Evolutionary conservation across 2,113 vertebrate genomes (phyloP).

Genomic region (Psammodynastes pulverulentus): DNA sequence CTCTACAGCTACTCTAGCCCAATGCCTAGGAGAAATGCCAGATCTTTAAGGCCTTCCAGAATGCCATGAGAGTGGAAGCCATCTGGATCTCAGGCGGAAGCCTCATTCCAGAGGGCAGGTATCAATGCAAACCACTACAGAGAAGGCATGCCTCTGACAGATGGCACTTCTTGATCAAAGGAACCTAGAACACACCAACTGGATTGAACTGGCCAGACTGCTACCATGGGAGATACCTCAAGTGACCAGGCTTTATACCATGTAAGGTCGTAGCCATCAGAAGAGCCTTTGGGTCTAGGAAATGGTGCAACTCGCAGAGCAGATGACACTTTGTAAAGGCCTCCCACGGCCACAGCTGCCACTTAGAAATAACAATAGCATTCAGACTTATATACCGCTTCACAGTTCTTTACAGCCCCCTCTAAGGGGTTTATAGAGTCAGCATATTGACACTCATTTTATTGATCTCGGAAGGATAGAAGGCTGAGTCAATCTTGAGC

Average conservation of each 20-base stretch:
- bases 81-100: not conserved
- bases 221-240: not conserved
- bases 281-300: not conserved
- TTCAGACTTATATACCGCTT: not conserved
- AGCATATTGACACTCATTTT: not conserved
- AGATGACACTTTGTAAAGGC: not conserved
- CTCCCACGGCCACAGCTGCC: not conserved
- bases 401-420: not conserved
- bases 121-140: not conserved
- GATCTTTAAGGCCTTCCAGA: not conserved
- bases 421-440: not conserved
- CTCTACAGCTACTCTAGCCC: not conserved
- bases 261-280: not conserved
- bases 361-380: not conserved
- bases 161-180: not conserved
- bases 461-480: not conserved
- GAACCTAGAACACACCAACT: not conserved
- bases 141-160: not conserved
- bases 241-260: not conserved
- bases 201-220: not conserved
- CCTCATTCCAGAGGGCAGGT: not conserved
- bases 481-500: too few relatives aligned
- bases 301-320: not conserved
- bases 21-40: not conserved
- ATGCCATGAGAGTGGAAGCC: not conserved